These are phyloP conservation scores for Alaudala cheleensis DNA, from an alignment of 2,113 vertebrate species.

Conservation along the genomic window DNA sequence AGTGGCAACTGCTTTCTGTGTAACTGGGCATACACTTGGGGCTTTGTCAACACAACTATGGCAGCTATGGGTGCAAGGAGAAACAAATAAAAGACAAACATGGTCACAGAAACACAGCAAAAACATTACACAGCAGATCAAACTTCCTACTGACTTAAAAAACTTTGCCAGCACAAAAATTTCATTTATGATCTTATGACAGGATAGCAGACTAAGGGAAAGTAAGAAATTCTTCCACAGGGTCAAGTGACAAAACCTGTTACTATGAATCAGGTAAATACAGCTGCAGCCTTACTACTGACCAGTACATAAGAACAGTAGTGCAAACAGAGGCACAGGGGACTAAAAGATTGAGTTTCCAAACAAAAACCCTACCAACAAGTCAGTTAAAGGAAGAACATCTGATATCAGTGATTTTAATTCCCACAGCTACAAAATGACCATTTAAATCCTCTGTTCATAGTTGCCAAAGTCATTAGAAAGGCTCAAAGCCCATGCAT, in stretches of 20 bases:
- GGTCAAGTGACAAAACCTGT: background rate
- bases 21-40: background rate
- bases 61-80: background rate
- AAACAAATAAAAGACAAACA: background rate
- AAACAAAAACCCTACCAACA: background rate
- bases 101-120: background rate
- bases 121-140: background rate
- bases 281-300: background rate
- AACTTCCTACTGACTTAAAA: background rate
- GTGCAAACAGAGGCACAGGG: background rate
- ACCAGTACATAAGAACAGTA: background rate
- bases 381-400: background rate
- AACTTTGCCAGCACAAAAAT: background rate
- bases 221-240: background rate
- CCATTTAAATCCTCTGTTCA: background rate
- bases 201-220: background rate
- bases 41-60: background rate
- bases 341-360: background rate
- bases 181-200: background rate
- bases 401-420: background rate
- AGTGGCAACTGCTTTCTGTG: background rate
- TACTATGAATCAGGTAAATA: background rate
- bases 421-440: background rate
- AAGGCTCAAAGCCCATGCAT: background rate
- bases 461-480: background rate